A percentile compares a stretch with the other conserved stretches of the same genome.
phyloP scores from a whole-genome alignment of 2,113 vertebrate species.

The Rhinoderma darwinii region DNA sequence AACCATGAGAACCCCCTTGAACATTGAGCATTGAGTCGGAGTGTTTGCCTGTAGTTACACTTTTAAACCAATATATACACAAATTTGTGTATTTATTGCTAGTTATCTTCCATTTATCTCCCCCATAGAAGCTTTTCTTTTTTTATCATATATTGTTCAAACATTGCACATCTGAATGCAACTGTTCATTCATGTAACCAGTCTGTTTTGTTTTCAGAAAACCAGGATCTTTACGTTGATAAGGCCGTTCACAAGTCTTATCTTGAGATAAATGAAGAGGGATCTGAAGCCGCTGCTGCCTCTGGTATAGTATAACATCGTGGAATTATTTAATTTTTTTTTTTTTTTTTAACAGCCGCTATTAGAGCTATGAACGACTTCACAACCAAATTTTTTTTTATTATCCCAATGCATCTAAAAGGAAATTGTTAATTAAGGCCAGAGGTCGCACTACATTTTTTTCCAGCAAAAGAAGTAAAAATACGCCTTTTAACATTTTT shows the following conservation, averaged over 20 bases:
- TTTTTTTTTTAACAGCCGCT: no score
- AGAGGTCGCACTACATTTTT: no score
- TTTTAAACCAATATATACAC: no score
- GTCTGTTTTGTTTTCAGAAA: conserved; percentile 73
- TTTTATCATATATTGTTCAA: not conserved
- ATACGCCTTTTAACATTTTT: no score
- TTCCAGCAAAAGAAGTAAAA: no score
- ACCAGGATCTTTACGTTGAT: conserved; percentile 86
- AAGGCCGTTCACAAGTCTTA: conserved; percentile 93
- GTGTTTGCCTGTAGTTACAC: not conserved
- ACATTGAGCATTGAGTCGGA: not conserved
- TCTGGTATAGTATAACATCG: conserved; percentile 78
- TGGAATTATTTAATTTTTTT: no score
- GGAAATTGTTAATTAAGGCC: no score
- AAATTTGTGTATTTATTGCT: not conserved
- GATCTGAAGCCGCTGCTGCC: conserved; percentile 91
- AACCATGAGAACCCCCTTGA: not conserved
- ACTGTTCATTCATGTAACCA: not conserved
- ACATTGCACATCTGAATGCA: not conserved
- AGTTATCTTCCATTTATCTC: not conserved
- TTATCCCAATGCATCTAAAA: no score
- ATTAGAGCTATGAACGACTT: no score
- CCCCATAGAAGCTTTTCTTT: no score
- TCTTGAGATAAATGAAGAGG: conserved; percentile 97
- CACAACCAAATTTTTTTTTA: no score